A percentile compares a stretch with the other conserved stretches of the same genome.
These are phyloP conservation scores for Pheosia gnoma DNA, from an alignment of 2,888 invertebrate species.

Conservation along the genomic window DNA sequence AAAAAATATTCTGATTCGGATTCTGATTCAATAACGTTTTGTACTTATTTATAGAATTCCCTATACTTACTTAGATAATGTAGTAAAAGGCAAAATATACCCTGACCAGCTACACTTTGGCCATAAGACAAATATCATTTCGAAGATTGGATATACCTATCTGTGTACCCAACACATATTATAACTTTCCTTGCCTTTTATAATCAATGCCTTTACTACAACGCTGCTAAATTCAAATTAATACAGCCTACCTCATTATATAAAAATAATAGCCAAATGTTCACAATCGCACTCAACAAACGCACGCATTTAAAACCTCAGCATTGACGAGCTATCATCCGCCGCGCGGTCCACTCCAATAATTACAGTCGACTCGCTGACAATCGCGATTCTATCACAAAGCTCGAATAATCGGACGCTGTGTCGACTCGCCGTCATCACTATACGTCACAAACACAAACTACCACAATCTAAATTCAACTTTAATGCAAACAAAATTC, in stretches of 20 bases:
- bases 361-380: conserved; percentile 83
- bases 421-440: conserved; percentile 59
- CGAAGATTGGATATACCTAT: too few species aligned
- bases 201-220: too few species aligned
- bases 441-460: conserved; percentile 55
- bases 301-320: conserved; percentile 67
- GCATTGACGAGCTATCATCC: conserved; percentile 49
- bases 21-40: too few species aligned
- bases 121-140: too few species aligned
- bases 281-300: conserved; percentile 55
- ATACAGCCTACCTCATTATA: conserved; percentile 15
- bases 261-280: conserved; percentile 36
- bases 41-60: too few species aligned
- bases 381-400: conserved; percentile 83
- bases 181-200: too few species aligned
- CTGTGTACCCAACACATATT: too few species aligned
- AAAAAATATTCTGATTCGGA: too few species aligned
- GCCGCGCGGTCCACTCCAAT: conserved; percentile 70
- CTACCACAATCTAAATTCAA: conserved; percentile 27
- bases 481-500: conserved; percentile 24
- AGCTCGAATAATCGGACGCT: conserved; percentile 80
- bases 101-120: too few species aligned
- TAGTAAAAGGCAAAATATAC: too few species aligned
- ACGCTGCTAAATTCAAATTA: background rate
- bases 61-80: too few species aligned